Evolutionary conservation across 2,888 invertebrate species (phyloP).

Genomic region (Carabus problematicus): DNA sequence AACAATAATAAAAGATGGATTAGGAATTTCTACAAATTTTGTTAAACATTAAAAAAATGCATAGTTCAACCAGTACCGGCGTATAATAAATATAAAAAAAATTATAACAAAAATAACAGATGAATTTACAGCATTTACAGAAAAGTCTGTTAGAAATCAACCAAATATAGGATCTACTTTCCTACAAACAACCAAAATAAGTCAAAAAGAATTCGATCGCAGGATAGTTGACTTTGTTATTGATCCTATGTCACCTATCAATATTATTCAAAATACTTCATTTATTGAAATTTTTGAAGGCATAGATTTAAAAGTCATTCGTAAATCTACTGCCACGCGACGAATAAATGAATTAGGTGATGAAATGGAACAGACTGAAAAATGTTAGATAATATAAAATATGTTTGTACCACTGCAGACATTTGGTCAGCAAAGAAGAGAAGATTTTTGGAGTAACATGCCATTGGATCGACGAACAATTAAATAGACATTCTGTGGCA

Average conservation of each 20-base stretch:
- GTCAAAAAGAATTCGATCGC: background rate
- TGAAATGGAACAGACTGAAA: too few species aligned
- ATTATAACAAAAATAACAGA: background rate
- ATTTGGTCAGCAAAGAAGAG: slow-evolving; percentile 31
- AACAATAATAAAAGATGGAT: slow-evolving; percentile 10
- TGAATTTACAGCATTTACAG: background rate
- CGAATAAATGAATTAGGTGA: too few species aligned
- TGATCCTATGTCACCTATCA: background rate
- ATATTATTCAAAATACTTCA: background rate
- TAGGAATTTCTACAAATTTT: slow-evolving; percentile 10
- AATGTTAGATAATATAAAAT: too few species aligned
- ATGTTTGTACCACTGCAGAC: slow-evolving; percentile 36
- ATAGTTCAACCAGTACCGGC: background rate
- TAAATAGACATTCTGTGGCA: slow-evolving; percentile 18
- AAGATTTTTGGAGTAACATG: slow-evolving; percentile 23
- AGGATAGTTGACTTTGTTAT: background rate
- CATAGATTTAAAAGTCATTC: background rate
- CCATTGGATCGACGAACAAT: slow-evolving; percentile 33
- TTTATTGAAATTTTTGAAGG: background rate
- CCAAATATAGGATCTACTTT: background rate
- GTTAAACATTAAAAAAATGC: slow-evolving; percentile 13
- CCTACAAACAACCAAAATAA: background rate
- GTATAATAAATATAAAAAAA: slow-evolving; percentile 16
- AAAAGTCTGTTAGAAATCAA: background rate
- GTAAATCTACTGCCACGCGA: background rate